Evolutionary conservation across 2,113 vertebrate species (phyloP), one percentile per base, ranked within the genome.

Genomic region (Turnix velox): DNA sequence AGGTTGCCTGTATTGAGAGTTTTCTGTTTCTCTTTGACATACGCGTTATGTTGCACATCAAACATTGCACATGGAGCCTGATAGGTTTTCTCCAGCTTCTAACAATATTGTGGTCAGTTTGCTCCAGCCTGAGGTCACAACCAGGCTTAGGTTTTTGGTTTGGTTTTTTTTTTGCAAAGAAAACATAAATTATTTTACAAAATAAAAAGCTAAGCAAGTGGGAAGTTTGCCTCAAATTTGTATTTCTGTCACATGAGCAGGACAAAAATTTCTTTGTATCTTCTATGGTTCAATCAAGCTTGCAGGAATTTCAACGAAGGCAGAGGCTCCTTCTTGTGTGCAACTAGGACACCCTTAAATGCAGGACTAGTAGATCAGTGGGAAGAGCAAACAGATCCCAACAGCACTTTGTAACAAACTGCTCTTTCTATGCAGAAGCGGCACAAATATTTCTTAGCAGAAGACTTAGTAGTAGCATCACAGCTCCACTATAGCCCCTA

Each of bases 281-380:
- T 78, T 87, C 61, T 91, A 37, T 33, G 69, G 20, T 61, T 88
- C 87, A 84, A 17, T 79, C 74, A 79, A 79, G 58, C 49, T 76
- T 54, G 17, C 43, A 79, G 77, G 77, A 95, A 94, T 88, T 87
- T 90, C 75, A 95, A 95, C 3, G 0, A 84, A 91, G 58, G 49
- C 61, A 73, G 57, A 37, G 20, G 75, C 42, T 69, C 69, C 45
- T 66, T 68, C 79, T 77, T 46, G 33, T 74, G 65, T 67, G 52
- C 88, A 93, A 81, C 40, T 90, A 86, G 73, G 83, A 92, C 88
- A 93, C 25, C 52, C 88, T 93, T 93, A 88, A 87, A 87, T 42
- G 87, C 57, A 87, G 33, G 54, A 77, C 61, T 37, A 66, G 35
- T 27, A 63, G 46, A 69, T 80, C 48, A 92, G n/a, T 61, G 31